Percentiles rank a stretch among this genome's conserved stretches.
Evolutionary conservation across 2,888 invertebrate species (phyloP).

Genomic region (Zaprionus obscuricornis): DNA sequence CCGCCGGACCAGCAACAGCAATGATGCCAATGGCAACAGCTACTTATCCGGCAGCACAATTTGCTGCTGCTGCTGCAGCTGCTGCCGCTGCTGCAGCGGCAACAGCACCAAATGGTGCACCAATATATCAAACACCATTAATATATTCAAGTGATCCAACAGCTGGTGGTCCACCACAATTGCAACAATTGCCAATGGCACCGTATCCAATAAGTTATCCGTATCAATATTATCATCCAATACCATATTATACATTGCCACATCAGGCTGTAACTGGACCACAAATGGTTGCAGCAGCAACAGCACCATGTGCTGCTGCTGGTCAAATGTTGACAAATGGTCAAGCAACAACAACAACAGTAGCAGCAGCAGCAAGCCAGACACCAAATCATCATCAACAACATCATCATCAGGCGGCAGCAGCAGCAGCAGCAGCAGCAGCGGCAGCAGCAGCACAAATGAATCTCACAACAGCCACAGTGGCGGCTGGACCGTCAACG

Average conservation of each 20-base stretch:
- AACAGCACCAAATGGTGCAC: slow-evolving; percentile 78
- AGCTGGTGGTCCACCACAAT: slow-evolving; percentile 75
- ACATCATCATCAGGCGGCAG: no score
- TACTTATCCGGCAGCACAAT: slow-evolving; percentile 81
- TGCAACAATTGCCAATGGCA: slow-evolving; percentile 83
- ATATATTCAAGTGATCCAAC: slow-evolving; percentile 83
- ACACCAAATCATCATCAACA: no score
- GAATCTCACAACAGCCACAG: slow-evolving; percentile 63
- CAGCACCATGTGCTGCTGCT: no score
- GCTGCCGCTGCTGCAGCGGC: no score
- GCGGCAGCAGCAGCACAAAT: slow-evolving; percentile 69
- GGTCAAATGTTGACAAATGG: slow-evolving; percentile 33
- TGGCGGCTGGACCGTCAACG: slow-evolving; percentile 79
- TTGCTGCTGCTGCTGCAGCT: slow-evolving; percentile 73
- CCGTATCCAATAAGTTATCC: slow-evolving; percentile 83
- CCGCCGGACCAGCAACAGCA: slow-evolving; percentile 69
- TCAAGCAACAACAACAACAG: no score
- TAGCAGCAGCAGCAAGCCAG: no score
- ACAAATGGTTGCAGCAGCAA: slow-evolving; percentile 72
- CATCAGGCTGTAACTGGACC: slow-evolving; percentile 81
- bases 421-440: no score
- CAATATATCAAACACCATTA: slow-evolving; percentile 82
- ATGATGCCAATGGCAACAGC: slow-evolving; percentile 69
- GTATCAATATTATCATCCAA: slow-evolving; percentile 83
- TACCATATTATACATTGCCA: slow-evolving; percentile 83